Base-by-base conservation (phyloP, 2,113 vertebrate species). In the Takifugu bimaculatus region DNA sequence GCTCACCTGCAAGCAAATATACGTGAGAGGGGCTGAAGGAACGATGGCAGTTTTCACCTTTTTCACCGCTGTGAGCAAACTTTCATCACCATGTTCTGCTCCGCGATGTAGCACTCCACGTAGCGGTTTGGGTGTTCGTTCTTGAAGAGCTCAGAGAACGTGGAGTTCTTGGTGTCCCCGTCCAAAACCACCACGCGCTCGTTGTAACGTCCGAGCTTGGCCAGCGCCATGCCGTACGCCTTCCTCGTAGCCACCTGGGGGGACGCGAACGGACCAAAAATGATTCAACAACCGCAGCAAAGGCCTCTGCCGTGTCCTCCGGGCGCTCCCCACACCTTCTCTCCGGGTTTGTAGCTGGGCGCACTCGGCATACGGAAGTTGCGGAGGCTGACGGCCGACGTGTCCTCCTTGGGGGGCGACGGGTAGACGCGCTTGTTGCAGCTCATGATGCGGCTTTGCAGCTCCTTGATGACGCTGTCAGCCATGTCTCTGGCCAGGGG, bases 161-260 rank as follows among this genome's bases (percentile, higher is more conserved):
- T 98, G 57, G 94, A 95, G 80, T 97, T 98, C 85, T 98, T 97
- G 13, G 95, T 96, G 81, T 98, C 95, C 1, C 94, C 94, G 6
- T 98, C 95, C 84, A 98, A 83, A 68, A 92, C 96, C 13, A 97
- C 87, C 78, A 97, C 85, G 0, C 89, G 91, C 32, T 97, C 90
- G 0, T 92, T 96, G 77, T 90, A 92, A 0, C 94, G 93, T 49
- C 96, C 95, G 70, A 98, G 86, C 70, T 98, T 98, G 56, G 93
- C 94, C 68, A 98, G 86, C 0, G 95, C 94, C 63, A 92, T 72
- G 3, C 95, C 96, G 0, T 97, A 97, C 12, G 94, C 95, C 86
- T 97, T 98, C 72, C 95, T 91, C 0, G 95, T 96, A 42, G 95
- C 93, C 39, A 96, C 89, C 95, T 97, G 86, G 10, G 12, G 14